Base-by-base conservation (phyloP, 2,113 vertebrate species). In the Pyrgilauda ruficollis region DNA sequence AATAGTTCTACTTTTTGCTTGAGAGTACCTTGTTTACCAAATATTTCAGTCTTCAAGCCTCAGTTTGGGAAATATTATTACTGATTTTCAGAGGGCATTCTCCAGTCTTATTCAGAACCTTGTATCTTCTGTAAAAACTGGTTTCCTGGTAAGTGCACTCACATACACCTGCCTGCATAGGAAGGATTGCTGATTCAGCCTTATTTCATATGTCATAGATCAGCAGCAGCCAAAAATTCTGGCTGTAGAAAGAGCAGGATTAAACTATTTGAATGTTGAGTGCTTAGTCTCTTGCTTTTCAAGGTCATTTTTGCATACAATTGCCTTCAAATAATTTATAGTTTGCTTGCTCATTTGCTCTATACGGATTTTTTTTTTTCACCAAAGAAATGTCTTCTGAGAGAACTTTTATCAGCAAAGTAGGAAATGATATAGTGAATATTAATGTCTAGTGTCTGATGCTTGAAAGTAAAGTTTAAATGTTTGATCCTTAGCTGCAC, bases 321-420 rank as follows among this genome's bases (percentile, higher is more conserved):
- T 96, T 95, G 95, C 49, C 35, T 96, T 92, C 79, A 93, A 75
- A 89, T 94, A 90, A 75, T 95, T 97, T 90, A 47, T 68, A 86
- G 41, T 79, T 82, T 93, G 92, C 79, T 96, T 80, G 39, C 47
- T 95, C 68, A 66, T 95, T 93, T 83, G 17, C 31, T 80, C 5
- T 56, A 13, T 85, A 3, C 75, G 35, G 49, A 74, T 13, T n/a
- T 66, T 69, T 53, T 90, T 80, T 82, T 88, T 39, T 26, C 30
- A 69, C 24, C 23, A 80, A 84, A 95, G 73, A 88, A 96, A 89
- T 31, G 44, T 95, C 67, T 88, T 93, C 59, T 88, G 61, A 95
- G 70, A 82, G 77, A 96, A 93, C 37, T 70, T 95, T 93, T 67
- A 93, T 73, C 76, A 88, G 52, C 31, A 95, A 92, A 86, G 77